These are phyloP conservation scores for Patagioenas fasciata DNA, from an alignment of 2,113 vertebrate species.

Conservation along the genomic window DNA sequence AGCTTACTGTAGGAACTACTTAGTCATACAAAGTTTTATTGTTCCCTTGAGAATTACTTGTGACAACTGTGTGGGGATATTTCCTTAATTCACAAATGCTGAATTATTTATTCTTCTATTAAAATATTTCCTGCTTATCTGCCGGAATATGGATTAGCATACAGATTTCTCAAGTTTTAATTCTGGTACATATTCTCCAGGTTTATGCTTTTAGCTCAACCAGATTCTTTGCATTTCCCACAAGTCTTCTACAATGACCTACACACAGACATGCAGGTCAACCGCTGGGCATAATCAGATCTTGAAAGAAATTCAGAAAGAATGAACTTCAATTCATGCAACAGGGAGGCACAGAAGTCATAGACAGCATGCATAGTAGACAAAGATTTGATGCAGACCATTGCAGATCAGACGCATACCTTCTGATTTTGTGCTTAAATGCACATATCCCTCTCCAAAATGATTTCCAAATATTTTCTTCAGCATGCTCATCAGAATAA, in stretches of 20 bases:
- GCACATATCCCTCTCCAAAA: background rate
- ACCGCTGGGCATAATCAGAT: background rate
- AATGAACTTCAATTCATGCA: background rate
- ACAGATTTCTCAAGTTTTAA: background rate
- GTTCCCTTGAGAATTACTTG: background rate
- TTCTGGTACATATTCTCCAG: background rate
- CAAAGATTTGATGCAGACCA: background rate
- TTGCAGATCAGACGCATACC: background rate
- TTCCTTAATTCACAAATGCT: background rate
- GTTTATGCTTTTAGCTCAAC: background rate
- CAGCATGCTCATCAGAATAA: background rate
- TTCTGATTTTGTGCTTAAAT: background rate
- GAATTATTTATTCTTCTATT: background rate
- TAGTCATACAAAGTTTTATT: background rate
- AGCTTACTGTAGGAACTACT: background rate
- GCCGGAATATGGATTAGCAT: background rate
- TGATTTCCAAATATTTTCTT: background rate
- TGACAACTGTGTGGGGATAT: background rate
- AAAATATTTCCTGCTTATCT: background rate
- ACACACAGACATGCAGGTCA: background rate
- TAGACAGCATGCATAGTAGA: background rate
- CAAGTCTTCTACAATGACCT: background rate
- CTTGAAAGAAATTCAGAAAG: background rate
- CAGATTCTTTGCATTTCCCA: background rate
- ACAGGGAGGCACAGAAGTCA: background rate